Evolutionary conservation across 2,888 invertebrate species (phyloP), one percentile per base, ranked within the genome.

Genomic region (Volucella zonaria): DNA sequence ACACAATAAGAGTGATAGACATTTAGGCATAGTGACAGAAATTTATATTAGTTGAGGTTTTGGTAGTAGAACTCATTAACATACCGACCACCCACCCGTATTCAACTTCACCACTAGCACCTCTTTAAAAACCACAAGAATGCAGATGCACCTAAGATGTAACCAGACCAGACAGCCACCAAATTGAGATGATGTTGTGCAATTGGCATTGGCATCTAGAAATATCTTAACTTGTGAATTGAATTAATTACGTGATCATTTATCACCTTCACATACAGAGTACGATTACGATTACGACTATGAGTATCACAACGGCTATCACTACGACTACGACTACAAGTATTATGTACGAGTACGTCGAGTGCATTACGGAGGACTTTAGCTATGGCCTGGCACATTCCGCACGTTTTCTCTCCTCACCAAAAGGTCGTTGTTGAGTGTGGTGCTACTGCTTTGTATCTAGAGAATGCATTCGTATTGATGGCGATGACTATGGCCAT

Each of bases 201-300:
- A 79, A 83, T 70, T 83, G 82, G 74, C 77, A 77, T 78, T 71
- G 82, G 73, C 73, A 59, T 74, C 79, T 54, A 79, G 74, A 80
- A 76, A 80, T 76, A 76, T 76, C 83, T 85, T 85, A 80, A 80
- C 80, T 76, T 85, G 67, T 62, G 71, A 80, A 76, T 85, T 76
- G 76, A 76, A 80, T 85, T 85, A 85, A 85, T 80, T 85, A 80
- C 83, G 66, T 67, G 83, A 80, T 80, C 75, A 70, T 85, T 80
- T 85, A 85, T 85, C 80, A 85, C 75, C 71, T 85, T 80, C 83
- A 75, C 38, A 75, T 75, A 66, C 40, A 83, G 10, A 52, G 45
- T 56, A 23, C 45, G 58, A 49, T 31, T 31, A 31, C 31, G 31
- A 31, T 6, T 31, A 31, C 31, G 31, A 31, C 31, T 31, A 31